These are phyloP conservation scores for Otus sunia DNA, from an alignment of 2,113 vertebrate species.

Conservation along the genomic window DNA sequence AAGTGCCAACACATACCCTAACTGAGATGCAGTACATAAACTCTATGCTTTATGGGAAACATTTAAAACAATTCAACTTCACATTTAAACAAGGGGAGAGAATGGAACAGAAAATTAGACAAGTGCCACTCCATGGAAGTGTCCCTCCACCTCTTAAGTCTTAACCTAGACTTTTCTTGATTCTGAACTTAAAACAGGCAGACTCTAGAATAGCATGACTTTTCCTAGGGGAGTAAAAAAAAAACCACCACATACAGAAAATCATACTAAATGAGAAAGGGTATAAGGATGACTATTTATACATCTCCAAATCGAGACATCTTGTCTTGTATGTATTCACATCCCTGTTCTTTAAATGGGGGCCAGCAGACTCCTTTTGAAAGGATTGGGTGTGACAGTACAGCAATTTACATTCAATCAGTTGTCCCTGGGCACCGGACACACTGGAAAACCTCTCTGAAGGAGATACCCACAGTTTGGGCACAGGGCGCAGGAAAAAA, in stretches of 20 bases:
- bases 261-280: not conserved
- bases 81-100: slow-evolving; percentile 25
- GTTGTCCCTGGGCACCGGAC: not conserved
- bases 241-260: not conserved
- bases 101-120: slow-evolving; percentile 31
- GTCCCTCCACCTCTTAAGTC: not conserved
- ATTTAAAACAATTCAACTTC: not conserved
- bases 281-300: not conserved
- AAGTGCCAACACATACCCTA: not conserved
- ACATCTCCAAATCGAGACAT: not conserved
- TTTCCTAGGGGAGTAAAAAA: not conserved
- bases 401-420: not conserved
- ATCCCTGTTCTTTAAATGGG: not conserved
- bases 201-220: not conserved
- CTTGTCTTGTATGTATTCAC: not conserved
- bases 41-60: not conserved
- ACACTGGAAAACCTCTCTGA: not conserved
- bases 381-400: not conserved
- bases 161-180: not conserved
- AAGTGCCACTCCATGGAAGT: not conserved
- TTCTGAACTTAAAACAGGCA: not conserved
- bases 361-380: not conserved
- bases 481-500: slow-evolving; percentile 22
- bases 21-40: not conserved
- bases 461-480: not conserved